Evolutionary conservation across 2,888 invertebrate genomes (phyloP), one percentile per base, ranked within the genome.

Genomic region (Drepana falcataria): DNA sequence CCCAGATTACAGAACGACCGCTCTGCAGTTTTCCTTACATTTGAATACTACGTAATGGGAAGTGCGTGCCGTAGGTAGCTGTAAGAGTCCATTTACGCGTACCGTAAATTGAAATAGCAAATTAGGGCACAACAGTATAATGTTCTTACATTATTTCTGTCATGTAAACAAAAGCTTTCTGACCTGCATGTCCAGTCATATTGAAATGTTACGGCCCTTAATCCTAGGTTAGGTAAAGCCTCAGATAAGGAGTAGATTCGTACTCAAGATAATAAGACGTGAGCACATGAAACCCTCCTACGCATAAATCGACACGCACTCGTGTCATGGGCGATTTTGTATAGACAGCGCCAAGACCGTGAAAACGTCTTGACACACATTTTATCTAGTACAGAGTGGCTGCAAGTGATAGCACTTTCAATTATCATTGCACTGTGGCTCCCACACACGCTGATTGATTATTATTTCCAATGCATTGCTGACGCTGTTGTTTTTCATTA

Each of bases 321-420:
- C 71, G 75, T 80, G 80, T 81, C 81, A 83, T 76, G 83, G 81
- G 79, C 81, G 77, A 81, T 80, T 79, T 74, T 71, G 69, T 74
- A 67, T 72, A 77, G 77, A 79, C 67, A 73, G 58, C 74, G 69
- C 58, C 74, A 77, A 83, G 85, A 87, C 86, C 87, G 86, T 86
- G 84, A 89, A 87, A 84, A 83, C 78, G 60, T 66, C 83, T 85
- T 86, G 88, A 86, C 88, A 87, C 75, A 89, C 81, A 85, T 89
- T 80, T 66, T 77, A 80, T 82, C 69, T 79, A 71, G 83, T 80
- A 81, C 84, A 74, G 66, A 77, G 76, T 69, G 76, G 61, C 74
- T 79, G 84, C 81, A 81, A 81, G 79, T 79, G 84, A 87, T 88
- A 81, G 80, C 82, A 85, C 87, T 87, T 85, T 85, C 85, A 87